These are phyloP conservation scores for Mycteria americana DNA, from an alignment of 2,797 vertebrate species.

Conservation along the genomic window DNA sequence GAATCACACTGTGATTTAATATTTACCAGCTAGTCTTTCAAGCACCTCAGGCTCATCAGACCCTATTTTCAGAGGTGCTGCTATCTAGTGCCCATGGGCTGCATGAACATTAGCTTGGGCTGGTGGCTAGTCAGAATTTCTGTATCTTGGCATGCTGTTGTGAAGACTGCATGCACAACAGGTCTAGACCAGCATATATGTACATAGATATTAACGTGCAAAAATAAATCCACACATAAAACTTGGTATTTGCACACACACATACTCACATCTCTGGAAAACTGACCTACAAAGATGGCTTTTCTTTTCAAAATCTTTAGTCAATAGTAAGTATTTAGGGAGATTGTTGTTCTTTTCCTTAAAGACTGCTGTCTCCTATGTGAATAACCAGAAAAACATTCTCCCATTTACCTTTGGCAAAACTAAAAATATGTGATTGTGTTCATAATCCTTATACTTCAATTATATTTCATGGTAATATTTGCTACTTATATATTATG, in stretches of 20 bases:
- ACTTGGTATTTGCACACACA: neutral
- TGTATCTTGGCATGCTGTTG: neutral
- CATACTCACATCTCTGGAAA: neutral
- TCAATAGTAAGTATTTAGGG: neutral
- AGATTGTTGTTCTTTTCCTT: neutral
- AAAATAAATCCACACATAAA: neutral
- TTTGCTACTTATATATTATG: conserved; percentile 63
- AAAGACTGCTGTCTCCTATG: neutral
- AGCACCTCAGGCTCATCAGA: neutral
- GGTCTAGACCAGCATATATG: neutral
- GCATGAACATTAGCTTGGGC: rapidly evolving
- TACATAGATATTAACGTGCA: neutral
- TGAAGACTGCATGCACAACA: neutral
- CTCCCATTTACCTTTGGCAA: neutral
- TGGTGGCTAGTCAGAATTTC: neutral
- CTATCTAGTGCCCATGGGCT: neutral
- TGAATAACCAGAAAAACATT: neutral
- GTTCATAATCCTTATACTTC: conserved; percentile 41
- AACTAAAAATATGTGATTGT: conserved; percentile 40
- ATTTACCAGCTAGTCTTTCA: neutral
- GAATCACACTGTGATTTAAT: neutral
- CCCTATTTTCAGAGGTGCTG: neutral
- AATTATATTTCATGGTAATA: conserved; percentile 42
- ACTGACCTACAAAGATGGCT: neutral
- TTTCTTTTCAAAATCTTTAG: neutral